Conservation (phyloP, 1,140 invertebrate species). For the Dryas iulia region DNA sequence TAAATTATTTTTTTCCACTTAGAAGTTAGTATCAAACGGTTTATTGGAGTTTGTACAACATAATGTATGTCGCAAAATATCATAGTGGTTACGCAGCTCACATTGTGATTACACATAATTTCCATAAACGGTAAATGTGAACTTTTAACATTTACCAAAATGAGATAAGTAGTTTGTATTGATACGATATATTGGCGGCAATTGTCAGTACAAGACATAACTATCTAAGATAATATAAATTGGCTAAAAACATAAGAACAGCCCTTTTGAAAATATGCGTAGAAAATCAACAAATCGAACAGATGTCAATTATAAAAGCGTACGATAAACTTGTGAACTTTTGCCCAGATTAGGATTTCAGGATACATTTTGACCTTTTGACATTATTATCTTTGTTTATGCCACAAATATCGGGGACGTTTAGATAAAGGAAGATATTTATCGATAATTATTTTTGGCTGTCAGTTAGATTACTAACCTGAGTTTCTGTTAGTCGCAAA, state of each 20-base stretch:
- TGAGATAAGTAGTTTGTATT: not conserved
- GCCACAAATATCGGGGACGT: not conserved
- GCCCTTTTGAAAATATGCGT: not conserved
- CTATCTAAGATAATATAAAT: not conserved
- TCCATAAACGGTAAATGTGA: constrained; percentile 3
- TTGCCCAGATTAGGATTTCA: not conserved
- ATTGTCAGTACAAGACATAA: not conserved
- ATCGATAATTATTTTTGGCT: not conserved
- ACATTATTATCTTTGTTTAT: not conserved
- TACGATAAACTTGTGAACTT: not conserved
- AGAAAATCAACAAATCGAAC: not conserved
- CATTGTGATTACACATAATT: constrained; percentile 1
- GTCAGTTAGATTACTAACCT: constrained; percentile 64
- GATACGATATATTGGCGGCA: not conserved
- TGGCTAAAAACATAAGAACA: not conserved
- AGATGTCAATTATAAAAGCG: not conserved
- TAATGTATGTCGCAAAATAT: not conserved
- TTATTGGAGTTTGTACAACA: not conserved
- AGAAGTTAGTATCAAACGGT: not conserved
- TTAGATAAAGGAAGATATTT: not conserved
- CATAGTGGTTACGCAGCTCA: not conserved
- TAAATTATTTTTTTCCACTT: not conserved
- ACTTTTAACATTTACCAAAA: constrained; percentile 1
- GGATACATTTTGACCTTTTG: not conserved
- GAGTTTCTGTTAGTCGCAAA: constrained; percentile 96